phyloP scores from a whole-genome alignment of 2,797 vertebrate genomes.

The Fratercula arctica region DNA sequence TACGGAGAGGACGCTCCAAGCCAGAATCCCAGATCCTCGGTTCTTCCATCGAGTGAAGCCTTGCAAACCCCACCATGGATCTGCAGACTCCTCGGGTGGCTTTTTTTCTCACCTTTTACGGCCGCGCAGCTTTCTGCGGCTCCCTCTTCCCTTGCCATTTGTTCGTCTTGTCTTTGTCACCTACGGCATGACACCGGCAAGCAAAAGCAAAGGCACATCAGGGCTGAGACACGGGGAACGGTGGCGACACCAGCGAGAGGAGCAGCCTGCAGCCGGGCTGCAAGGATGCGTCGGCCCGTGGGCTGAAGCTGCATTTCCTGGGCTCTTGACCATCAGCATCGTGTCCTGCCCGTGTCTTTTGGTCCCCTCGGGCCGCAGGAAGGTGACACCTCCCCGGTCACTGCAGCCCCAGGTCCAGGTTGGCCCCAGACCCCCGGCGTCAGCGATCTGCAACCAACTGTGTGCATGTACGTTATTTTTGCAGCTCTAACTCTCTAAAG shows the following conservation, averaged over 20 bases:
- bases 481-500: background rate
- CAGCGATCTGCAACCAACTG: background rate
- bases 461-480: accelerated
- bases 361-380: background rate
- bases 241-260: background rate
- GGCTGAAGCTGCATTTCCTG: background rate
- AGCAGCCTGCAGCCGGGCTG: background rate
- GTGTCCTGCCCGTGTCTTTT: accelerated
- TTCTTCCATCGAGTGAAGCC: background rate
- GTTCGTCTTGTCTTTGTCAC: background rate
- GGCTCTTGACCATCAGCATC: background rate
- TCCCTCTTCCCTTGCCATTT: background rate
- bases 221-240: background rate
- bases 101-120: background rate
- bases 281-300: accelerated
- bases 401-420: background rate
- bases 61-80: background rate
- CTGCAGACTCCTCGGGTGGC: background rate
- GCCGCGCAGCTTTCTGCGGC: background rate
- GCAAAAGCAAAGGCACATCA: background rate
- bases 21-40: background rate
- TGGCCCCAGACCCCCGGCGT: background rate
- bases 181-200: background rate
- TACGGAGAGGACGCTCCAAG: background rate
- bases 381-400: background rate